phyloP scores from a whole-genome alignment of 2,888 invertebrate species.

The Ligdia adustata region DNA sequence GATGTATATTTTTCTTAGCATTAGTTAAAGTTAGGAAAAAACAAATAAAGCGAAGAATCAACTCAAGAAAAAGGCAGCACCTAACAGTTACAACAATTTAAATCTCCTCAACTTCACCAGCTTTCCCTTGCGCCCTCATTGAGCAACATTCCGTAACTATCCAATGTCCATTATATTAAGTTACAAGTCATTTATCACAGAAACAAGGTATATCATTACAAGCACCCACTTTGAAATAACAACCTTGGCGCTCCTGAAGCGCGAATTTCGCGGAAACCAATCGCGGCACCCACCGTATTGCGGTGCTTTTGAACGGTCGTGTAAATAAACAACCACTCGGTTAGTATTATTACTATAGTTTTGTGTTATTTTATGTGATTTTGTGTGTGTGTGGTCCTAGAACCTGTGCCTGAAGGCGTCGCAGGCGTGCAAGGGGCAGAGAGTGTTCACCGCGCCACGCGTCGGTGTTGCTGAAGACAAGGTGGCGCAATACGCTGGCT shows the following conservation, averaged over 20 bases:
- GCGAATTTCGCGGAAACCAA: slow-evolving; percentile 51
- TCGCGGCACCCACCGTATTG: slow-evolving; percentile 40
- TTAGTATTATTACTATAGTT: slow-evolving; percentile 52
- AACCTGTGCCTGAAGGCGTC: slow-evolving; percentile 95
- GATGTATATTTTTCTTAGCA: too few relatives aligned
- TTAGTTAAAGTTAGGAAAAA: too few relatives aligned
- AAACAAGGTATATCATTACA: slow-evolving; percentile 28
- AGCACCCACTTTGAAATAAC: slow-evolving; percentile 36
- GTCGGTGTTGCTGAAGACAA: slow-evolving; percentile 96
- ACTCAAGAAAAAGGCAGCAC: too few relatives aligned
- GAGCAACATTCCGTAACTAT: slow-evolving; percentile 28
- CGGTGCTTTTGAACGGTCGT: slow-evolving; percentile 48
- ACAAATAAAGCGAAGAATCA: too few relatives aligned
- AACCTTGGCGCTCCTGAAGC: slow-evolving; percentile 39
- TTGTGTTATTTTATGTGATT: slow-evolving; percentile 54
- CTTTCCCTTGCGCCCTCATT: slow-evolving; percentile 28
- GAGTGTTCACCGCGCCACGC: slow-evolving; percentile 91
- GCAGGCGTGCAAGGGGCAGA: slow-evolving; percentile 93
- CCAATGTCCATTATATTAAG: slow-evolving; percentile 24
- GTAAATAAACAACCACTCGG: slow-evolving; percentile 54
- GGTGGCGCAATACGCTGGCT: slow-evolving; percentile 94
- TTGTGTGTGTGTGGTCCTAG: slow-evolving; percentile 87
- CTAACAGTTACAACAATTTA: not conserved
- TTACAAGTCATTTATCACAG: slow-evolving; percentile 29
- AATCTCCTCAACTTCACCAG: slow-evolving; percentile 4